Evolutionary conservation across 2,113 vertebrate species (phyloP).

Genomic region (Chrysochloris asiatica): DNA sequence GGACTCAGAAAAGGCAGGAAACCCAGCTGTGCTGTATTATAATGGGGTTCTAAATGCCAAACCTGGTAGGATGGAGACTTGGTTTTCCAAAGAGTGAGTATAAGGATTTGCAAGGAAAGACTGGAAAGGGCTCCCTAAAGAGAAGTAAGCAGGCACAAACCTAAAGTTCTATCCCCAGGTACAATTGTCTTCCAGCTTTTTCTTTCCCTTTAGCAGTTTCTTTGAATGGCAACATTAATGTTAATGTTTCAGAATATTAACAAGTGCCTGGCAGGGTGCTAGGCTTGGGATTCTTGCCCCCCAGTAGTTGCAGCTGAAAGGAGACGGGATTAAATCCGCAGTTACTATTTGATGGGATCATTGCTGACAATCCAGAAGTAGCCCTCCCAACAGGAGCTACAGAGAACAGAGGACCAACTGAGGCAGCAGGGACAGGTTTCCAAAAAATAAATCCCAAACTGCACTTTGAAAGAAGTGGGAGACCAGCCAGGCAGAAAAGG

Average conservation of each 20-base stretch:
- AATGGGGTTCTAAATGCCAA: too few relatives aligned
- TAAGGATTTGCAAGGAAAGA: background rate
- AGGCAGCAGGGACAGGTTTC: background rate
- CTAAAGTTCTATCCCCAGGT: background rate
- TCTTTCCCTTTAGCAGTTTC: too few relatives aligned
- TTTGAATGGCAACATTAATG: background rate
- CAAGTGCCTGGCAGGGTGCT: background rate
- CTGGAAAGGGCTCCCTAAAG: background rate
- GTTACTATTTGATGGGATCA: background rate
- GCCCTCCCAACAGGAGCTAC: background rate
- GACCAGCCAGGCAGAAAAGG: background rate
- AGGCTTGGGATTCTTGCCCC: background rate
- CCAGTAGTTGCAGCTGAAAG: background rate
- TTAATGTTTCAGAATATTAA: too few relatives aligned
- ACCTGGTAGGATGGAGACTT: background rate
- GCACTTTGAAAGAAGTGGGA: background rate
- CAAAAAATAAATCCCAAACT: background rate
- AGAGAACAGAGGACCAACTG: background rate
- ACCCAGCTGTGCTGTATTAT: rapidly evolving
- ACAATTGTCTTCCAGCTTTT: background rate
- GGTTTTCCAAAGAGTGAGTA: background rate
- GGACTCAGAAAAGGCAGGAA: background rate
- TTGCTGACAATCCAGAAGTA: background rate
- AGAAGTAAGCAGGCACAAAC: background rate
- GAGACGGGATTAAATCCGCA: background rate